These are phyloP conservation scores for Cardiocondyla obscurior DNA, from an alignment of 1,140 invertebrate species.

Conservation along the genomic window DNA sequence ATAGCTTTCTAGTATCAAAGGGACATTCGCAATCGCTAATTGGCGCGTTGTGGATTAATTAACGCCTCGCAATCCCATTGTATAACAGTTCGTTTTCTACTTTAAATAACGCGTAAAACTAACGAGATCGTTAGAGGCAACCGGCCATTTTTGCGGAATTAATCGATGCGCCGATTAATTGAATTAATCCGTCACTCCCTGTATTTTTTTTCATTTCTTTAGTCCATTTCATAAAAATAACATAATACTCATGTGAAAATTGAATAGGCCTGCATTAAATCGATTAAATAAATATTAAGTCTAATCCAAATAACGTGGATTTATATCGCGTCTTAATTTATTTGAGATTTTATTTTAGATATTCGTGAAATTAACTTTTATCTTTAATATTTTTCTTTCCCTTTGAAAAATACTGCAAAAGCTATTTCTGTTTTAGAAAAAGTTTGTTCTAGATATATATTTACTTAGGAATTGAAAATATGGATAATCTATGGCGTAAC, in stretches of 20 bases:
- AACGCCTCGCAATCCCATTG: slow-evolving; percentile 54
- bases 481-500: not conserved
- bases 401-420: not conserved
- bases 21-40: slow-evolving; percentile 41
- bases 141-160: slow-evolving; percentile 32
- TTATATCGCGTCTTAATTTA: slow-evolving; percentile 1
- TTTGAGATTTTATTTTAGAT: not conserved
- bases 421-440: not conserved
- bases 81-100: slow-evolving; percentile 52
- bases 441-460: not conserved
- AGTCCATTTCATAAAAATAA: not conserved
- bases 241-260: not conserved
- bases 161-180: slow-evolving; percentile 52
- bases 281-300: not conserved
- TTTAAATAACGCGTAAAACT: slow-evolving; percentile 57
- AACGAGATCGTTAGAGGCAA: slow-evolving; percentile 51
- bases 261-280: not conserved
- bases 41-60: slow-evolving; percentile 53
- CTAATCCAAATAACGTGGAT: not conserved
- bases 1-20: slow-evolving; percentile 25
- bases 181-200: slow-evolving; percentile 26
- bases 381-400: not conserved
- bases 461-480: not conserved
- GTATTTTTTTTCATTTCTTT: slow-evolving; percentile 1
- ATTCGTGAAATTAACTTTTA: slow-evolving; percentile 5